Evolutionary conservation across 2,113 vertebrate species (phyloP).

Genomic region (Lutjanus erythropterus): DNA sequence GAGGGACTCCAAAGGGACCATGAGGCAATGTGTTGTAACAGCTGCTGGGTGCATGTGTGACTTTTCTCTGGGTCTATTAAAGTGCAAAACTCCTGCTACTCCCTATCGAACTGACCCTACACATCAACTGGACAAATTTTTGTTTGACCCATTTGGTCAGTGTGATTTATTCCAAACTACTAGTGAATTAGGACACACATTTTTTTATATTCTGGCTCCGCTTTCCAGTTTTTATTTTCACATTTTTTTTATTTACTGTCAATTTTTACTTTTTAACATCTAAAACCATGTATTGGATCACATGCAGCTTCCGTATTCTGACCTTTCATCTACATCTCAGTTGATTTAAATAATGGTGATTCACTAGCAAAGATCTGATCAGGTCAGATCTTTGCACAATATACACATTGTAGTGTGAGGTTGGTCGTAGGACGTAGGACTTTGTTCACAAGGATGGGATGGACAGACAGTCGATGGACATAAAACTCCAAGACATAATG

Average conservation of each 20-base stretch:
- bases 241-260: not conserved
- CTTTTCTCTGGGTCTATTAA: conserved; percentile 5
- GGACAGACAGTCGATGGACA: too few species aligned
- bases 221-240: not conserved
- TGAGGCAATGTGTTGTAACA: conserved; percentile 76
- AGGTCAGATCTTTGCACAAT: not conserved
- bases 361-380: not conserved
- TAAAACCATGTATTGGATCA: not conserved
- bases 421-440: too few species aligned
- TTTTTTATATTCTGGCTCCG: not conserved
- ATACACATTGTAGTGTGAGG: not conserved
- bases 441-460: too few species aligned
- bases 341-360: not conserved
- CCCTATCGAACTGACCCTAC: not conserved
- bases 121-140: not conserved
- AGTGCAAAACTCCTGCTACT: not conserved
- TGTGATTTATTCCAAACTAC: not conserved
- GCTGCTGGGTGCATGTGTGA: conserved; percentile 16
- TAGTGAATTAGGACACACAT: not conserved
- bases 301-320: not conserved
- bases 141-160: not conserved
- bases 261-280: not conserved
- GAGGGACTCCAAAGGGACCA: conserved; percentile 57
- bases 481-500: too few species aligned
- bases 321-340: not conserved